Base-by-base conservation (phyloP, 2,888 invertebrate genomes). In the Amaurobius ferox region DNA sequence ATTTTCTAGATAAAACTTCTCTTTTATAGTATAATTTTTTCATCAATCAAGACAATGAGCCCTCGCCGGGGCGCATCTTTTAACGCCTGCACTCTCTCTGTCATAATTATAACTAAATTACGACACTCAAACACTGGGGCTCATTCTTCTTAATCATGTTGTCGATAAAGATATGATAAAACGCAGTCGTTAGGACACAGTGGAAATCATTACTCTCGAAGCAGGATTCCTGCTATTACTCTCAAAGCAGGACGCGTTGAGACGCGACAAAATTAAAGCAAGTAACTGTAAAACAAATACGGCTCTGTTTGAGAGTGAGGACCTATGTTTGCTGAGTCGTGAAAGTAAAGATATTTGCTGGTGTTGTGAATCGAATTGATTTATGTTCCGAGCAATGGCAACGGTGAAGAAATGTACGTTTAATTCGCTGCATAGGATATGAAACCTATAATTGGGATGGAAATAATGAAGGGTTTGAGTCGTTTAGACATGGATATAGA, bases 71-170 rank as follows among this genome's bases (percentile, higher is more conserved):
- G 19, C 29, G n/a, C 19, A n/a, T 32, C 11, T 3, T 16, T 0
- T 19, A 11, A 16, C n/a, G 66, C 30, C 32, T 19, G n/a, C 19
- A 66, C 35, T 32, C 35, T 9, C 66, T 73, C 32, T 48, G 66
- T 79, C 79, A 79, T 79, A 79, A 79, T 79, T 79, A 79, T 79
- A 79, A 79, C 48, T 66, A 72, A 72, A 79, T 79, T 79, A 79
- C 39, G 44, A 55, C 61, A 64, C 64, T 79, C 71, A 71, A 79
- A 79, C 67, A 77, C 26, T 44, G 29, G 26, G 13, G n/a, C 55
- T 35, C 44, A 40, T 64, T 32, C 29, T 66, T 19, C 40, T 64
- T 72, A 48, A 32, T 79, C 79, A n/a, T 71, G 28, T 32, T 79
- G 79, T 72, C 79, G 73, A 79, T 79, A 79, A 67, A 35, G 32